Conservation (phyloP, 2,113 vertebrate species). For the Python bivittatus region DNA sequence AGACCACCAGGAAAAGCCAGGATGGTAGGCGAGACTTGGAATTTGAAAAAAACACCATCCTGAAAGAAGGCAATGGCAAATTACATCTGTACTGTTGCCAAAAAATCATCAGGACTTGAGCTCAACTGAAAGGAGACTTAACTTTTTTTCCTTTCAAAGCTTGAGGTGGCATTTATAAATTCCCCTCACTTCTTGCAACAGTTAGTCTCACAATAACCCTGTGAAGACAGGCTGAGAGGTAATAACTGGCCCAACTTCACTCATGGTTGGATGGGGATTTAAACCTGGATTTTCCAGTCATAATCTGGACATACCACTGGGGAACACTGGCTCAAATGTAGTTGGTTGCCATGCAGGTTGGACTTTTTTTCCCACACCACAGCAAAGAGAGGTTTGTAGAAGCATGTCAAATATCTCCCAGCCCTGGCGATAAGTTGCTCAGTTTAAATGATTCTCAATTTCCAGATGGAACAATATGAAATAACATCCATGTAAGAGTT, state of each 20-base stretch:
- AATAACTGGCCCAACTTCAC: background rate
- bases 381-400: background rate
- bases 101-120: background rate
- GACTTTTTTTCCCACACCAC: background rate
- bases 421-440: background rate
- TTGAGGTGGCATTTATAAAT: background rate
- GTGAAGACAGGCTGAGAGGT: background rate
- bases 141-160: background rate
- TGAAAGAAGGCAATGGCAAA: background rate
- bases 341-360: background rate
- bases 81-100: background rate
- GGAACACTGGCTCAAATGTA: background rate
- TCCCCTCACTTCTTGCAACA: background rate
- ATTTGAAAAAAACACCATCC: no score
- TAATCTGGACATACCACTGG: background rate
- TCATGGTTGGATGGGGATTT: background rate
- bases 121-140: background rate
- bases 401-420: background rate
- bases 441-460: background rate
- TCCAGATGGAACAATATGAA: background rate
- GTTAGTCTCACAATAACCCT: background rate
- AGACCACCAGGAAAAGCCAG: no score
- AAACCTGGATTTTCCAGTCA: background rate
- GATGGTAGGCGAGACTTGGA: no score
- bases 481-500: background rate